These are phyloP conservation scores for Ciona savignyi DNA, from an alignment of 23 tunicate genomes.

Conservation along the genomic window DNA sequence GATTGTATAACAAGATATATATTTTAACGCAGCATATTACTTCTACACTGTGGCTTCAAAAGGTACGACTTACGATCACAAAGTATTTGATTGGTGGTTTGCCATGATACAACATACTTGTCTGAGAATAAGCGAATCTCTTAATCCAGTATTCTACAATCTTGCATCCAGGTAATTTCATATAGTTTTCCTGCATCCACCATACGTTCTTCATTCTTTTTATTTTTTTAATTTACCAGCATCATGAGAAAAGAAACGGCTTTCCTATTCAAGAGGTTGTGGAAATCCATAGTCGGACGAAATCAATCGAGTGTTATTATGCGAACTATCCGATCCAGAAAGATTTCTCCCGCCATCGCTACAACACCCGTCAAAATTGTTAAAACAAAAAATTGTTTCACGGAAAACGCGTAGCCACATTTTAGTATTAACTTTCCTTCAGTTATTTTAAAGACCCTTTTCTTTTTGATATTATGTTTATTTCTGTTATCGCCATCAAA, in stretches of 20 bases:
- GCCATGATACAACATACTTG: slow-evolving; percentile 3
- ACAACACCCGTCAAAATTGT: not conserved
- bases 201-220: not conserved
- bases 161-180: slow-evolving; percentile 16
- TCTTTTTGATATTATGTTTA: not conserved
- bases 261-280: not conserved
- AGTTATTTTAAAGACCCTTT: not conserved
- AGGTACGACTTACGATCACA: slow-evolving; percentile 1
- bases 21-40: not conserved
- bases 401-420: not conserved
- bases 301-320: not conserved
- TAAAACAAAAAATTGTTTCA: not conserved
- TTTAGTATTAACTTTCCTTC: not conserved
- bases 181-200: not conserved
- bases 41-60: not conserved
- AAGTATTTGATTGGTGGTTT: slow-evolving; percentile 10
- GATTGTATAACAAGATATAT: too few species aligned
- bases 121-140: slow-evolving; percentile 15
- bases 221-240: not conserved
- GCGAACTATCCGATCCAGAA: not conserved
- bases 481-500: not conserved
- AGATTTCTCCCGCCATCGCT: not conserved
- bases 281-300: not conserved
- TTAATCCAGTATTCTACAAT: slow-evolving; percentile 24
- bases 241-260: slow-evolving; percentile 9